phyloP scores from a whole-genome alignment of 2,113 vertebrate genomes.

The Neopipo cinnamomea region DNA sequence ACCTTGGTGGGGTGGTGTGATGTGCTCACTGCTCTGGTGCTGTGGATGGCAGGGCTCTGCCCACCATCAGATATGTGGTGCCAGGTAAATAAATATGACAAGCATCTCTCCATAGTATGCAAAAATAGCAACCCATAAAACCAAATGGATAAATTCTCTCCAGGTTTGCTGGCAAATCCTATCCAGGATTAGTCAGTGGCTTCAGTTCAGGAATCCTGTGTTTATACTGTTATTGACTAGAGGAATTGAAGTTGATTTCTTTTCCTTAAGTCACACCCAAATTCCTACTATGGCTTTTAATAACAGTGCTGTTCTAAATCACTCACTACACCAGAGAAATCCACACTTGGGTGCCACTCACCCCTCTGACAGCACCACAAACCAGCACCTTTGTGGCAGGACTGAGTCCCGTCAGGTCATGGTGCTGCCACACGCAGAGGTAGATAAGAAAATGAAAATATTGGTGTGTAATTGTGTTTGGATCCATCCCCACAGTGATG shows the following conservation, averaged over 20 bases:
- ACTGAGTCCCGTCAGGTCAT: background rate
- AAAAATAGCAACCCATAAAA: background rate
- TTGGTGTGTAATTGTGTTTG: background rate
- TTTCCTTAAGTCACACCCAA: background rate
- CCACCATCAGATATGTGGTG: background rate
- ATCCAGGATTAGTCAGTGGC: background rate
- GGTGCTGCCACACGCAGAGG: background rate
- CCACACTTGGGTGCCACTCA: accelerated
- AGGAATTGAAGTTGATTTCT: background rate
- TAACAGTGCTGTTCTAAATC: background rate
- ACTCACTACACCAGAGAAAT: background rate
- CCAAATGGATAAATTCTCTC: background rate
- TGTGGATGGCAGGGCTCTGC: background rate
- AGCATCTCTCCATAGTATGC: accelerated
- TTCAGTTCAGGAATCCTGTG: constrained; percentile 14
- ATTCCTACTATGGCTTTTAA: background rate
- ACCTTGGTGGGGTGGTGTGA: background rate
- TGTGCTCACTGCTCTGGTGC: background rate
- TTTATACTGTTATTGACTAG: background rate
- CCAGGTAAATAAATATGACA: background rate
- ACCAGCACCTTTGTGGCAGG: background rate
- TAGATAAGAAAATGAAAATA: background rate
- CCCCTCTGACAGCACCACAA: background rate
- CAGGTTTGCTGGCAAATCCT: background rate
- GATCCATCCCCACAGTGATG: background rate